Base-by-base conservation (phyloP, 2,113 vertebrate species). In the Leptocoma aspasia region DNA sequence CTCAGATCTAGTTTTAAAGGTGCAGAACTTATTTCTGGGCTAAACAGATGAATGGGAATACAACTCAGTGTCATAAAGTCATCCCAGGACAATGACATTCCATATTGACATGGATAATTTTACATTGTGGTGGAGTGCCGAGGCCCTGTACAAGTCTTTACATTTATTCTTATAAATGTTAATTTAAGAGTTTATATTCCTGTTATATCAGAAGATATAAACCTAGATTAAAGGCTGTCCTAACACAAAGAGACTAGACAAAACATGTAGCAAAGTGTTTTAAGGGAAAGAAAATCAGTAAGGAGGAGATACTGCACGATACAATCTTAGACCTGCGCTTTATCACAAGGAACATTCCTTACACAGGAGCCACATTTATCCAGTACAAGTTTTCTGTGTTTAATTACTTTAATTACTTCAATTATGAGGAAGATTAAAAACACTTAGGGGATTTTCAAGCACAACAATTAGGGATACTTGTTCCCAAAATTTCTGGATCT, bases 371-470 rank as follows among this genome's bases (percentile, higher is more conserved):
- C 82, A 72, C 66, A 52, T 75, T 91, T 66, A 93, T 66, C 16
- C 19, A 52, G 50, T 53, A 53, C 6, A 87, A 41, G 53, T 91
- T 80, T 89, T 86, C 66, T 80, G 83, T n/a, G 1, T 90, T 93
- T 92, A 96, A 95, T 94, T 88, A 90, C 54, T 95, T 93, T 79
- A 92, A 95, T 96, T 91, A 82, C 47, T 50, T 93, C 50, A 92
- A 56, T 92, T 85, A 86, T 31, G 52, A 91, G 28, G 23, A 82
- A 91, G 30, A 54, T 90, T 70, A 64, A 59, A 94, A 92, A 88
- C 28, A 82, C 20, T 82, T 68, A 42, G 63, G 92, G 68, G 75
- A 88, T 91, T 94, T 93, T 94, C 39, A 81, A 90, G 70, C 54
- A 86, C 30, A 41, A 50, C 19, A 72, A 14, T 61, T 75, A 82